Evolutionary conservation across 1,140 invertebrate genomes (phyloP), one percentile per base, ranked within the genome.

Genomic region (Rhopalosiphum maidis): DNA sequence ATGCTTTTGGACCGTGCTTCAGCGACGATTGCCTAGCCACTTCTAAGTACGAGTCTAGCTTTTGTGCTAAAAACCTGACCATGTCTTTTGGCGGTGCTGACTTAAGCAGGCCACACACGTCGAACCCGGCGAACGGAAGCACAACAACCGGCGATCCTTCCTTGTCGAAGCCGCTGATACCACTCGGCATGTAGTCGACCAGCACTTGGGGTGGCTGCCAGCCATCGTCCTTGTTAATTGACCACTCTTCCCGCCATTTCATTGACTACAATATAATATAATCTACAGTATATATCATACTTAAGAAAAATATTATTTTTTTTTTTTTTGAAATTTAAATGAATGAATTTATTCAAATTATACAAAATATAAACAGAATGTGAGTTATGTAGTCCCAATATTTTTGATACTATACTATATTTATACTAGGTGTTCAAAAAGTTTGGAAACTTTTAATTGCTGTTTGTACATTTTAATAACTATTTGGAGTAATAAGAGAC

Each of bases 91-190:
- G 96, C 2, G 96, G 96, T 5, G 96, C 96, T 3, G 97, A 96
- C 94, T 98, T 98, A 94, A 99, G 95, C 93, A 98, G 95, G 9
- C 98, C 98, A 95, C 97, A 97, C 18, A 98, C 95, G 94, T 98
- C 97, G 83, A 98, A 95, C 23, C 97, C 97, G 90, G 96, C 95
- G 94, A 98, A 98, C 6, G 97, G 97, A 25, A 97, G 95, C 25
- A 97, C 95, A 60, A 97, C 96, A 5, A 98, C 97, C 97, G 98
- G 98, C 43, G 97, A 97, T n/a, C 98, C 98, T 94, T 98, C 97
- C 94, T 98, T 98, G 94, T 98, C 98, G 94, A 96, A 97, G 5
- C 98, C 98, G 92, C 96, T 96, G 2, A 96, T 95, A 90, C 98
- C 98, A 86, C 97, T 97, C 0, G 98, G 97, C 94, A 97, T 96